Conservation (phyloP, 2,888 invertebrate species). For the Philereme transversata region DNA sequence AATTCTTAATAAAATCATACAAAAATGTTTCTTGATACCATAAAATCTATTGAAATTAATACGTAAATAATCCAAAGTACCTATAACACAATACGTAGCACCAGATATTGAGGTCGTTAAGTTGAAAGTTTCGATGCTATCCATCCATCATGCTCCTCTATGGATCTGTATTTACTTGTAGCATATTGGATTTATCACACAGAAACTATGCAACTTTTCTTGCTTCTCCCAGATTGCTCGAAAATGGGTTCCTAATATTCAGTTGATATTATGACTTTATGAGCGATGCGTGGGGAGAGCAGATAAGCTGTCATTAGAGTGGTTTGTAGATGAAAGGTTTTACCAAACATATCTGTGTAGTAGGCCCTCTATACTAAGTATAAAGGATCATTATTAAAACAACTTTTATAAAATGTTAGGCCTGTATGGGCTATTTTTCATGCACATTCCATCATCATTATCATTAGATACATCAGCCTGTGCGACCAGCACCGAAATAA, state of each 20-base stretch:
- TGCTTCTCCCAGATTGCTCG: slow-evolving; percentile 13
- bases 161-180: slow-evolving; percentile 6
- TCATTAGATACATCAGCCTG: too few relatives aligned
- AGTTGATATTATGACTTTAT: slow-evolving; percentile 28
- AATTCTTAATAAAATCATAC: too few relatives aligned
- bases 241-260: slow-evolving; percentile 30
- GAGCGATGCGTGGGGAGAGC: slow-evolving; percentile 6
- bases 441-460: too few relatives aligned
- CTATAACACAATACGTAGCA: too few relatives aligned
- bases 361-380: neutral
- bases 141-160: slow-evolving; percentile 1
- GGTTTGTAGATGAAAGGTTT: slow-evolving; percentile 1
- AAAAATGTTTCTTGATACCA: too few relatives aligned
- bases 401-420: too few relatives aligned
- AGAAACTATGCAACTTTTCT: slow-evolving; percentile 26
- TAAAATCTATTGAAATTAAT: too few relatives aligned
- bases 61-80: too few relatives aligned
- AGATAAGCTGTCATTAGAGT: slow-evolving; percentile 16
- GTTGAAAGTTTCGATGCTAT: neutral
- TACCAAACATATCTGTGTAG: neutral
- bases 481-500: too few relatives aligned
- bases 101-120: too few relatives aligned
- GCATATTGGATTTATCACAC: slow-evolving; percentile 35
- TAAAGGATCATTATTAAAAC: too few relatives aligned
- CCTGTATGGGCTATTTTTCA: too few relatives aligned